Evolutionary conservation across 2,797 vertebrate genomes (phyloP), one percentile per base, ranked within the genome.

Genomic region (Microctenopoma stevenorrisi): DNA sequence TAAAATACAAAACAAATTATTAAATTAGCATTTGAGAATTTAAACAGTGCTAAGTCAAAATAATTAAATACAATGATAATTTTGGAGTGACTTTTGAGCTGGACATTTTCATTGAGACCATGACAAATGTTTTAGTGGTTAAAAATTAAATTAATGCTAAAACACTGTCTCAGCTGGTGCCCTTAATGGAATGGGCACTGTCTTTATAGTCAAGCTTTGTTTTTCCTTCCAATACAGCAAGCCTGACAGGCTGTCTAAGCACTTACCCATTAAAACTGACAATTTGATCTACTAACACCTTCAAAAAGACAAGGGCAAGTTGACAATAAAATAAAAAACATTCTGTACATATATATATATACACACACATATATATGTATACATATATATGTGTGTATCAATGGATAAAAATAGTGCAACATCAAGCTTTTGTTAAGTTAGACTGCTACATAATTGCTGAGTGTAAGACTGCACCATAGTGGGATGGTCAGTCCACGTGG

Each of bases 371-470:
- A 22, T 2, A 22, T 64, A 83, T 79, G 83, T 82, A 58, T 64
- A 82, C 71, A 89, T 68, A 83, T 79, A 84, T 82, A 57, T 64
- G 82, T 72, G 86, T 71, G 82, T 78, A 85, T 82, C 61, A 64
- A 84, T 72, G 66, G 72, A 88, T 84, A 86, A 91, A 92, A 93
- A 94, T 94, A 95, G 94, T 95, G 94, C 94, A 95, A 94, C 90
- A 88, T 89, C 84, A 91, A 89, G 86, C 86, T 90, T 92, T 90
- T 85, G 72, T 90, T 90, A 92, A 92, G 89, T 92, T 93, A 92
- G 90, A 92, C 87, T 94, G 92, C 94, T 94, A 94, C 92, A 94
- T 94, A 90, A 91, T 78, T 93, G 93, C 91, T 92, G 93, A 94
- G 82, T 86, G 87, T 82, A 78, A 85, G 88, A 91, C 92, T 83